Percentiles rank a stretch among this genome's conserved stretches.
These are phyloP conservation scores for Neoscelio sp. DNA, from an alignment of 2,888 invertebrate species.

Conservation along the genomic window DNA sequence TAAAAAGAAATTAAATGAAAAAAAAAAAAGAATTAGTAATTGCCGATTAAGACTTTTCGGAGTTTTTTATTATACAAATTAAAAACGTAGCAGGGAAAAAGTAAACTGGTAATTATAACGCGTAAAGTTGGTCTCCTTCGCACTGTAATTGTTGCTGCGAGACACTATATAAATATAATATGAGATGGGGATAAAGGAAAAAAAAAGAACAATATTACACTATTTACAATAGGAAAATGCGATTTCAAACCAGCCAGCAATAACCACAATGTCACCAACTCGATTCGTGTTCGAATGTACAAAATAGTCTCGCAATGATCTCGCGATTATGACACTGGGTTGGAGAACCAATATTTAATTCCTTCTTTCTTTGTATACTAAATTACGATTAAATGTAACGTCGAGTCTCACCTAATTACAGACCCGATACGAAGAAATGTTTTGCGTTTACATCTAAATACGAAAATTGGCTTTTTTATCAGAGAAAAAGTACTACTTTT, in stretches of 20 bases:
- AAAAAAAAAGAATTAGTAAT: constrained; percentile 29
- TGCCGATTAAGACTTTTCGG: constrained; percentile 36
- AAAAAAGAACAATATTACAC: constrained; percentile 77
- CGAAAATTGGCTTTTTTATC: constrained; percentile 32
- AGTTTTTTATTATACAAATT: constrained; percentile 60
- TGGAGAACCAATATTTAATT: too few relatives aligned
- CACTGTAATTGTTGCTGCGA: neutral
- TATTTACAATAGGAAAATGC: constrained; percentile 79
- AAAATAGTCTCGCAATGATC: constrained; percentile 42
- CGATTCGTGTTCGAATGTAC: constrained; percentile 33
- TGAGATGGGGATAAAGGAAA: constrained; percentile 30
- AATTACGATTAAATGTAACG: too few relatives aligned
- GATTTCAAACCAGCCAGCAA: constrained; percentile 74
- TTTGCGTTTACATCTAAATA: constrained; percentile 27
- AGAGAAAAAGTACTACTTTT: constrained; percentile 49
- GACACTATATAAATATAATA: constrained; percentile 36
- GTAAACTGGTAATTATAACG: constrained; percentile 49
- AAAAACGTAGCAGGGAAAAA: constrained; percentile 54
- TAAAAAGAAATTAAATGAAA: constrained; percentile 16
- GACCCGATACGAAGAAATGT: constrained; percentile 14
- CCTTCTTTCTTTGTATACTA: too few relatives aligned
- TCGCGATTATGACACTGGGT: too few relatives aligned
- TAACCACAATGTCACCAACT: constrained; percentile 64
- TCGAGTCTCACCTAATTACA: constrained; percentile 3
- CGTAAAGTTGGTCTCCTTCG: neutral